These are phyloP conservation scores for Zaprionus ghesquierei DNA, from an alignment of 1,140 invertebrate species.

Conservation along the genomic window DNA sequence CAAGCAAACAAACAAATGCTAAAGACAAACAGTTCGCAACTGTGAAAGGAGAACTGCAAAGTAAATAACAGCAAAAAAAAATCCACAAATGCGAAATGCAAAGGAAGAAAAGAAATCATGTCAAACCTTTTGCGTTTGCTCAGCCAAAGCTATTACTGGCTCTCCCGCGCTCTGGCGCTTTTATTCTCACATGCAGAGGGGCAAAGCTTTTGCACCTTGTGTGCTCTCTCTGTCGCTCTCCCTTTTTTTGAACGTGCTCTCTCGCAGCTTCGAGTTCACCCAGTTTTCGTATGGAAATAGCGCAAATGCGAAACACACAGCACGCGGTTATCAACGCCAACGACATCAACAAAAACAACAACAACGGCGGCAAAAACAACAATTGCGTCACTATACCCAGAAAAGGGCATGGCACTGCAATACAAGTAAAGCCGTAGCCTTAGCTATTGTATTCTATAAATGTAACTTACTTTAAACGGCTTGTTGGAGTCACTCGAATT, in stretches of 20 bases:
- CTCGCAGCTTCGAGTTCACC: slow-evolving; percentile 43
- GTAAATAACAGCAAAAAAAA: slow-evolving; percentile 15
- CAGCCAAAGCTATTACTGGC: slow-evolving; percentile 16
- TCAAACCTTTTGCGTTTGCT: slow-evolving; percentile 36
- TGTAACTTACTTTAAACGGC: slow-evolving; percentile 69
- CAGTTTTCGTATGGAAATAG: slow-evolving; percentile 43
- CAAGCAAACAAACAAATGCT: slow-evolving; percentile 57
- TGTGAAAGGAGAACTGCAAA: slow-evolving; percentile 6
- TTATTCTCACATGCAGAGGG: slow-evolving; percentile 11
- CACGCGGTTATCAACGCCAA: slow-evolving; percentile 40
- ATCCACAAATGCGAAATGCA: slow-evolving; percentile 29
- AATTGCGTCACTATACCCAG: slow-evolving; percentile 50
- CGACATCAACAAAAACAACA: slow-evolving; percentile 26
- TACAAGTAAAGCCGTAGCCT: background rate
- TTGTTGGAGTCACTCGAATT: slow-evolving; percentile 60
- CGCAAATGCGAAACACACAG: slow-evolving; percentile 41
- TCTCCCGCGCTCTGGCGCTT: background rate
- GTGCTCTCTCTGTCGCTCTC: slow-evolving; percentile 12
- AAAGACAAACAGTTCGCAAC: slow-evolving; percentile 60
- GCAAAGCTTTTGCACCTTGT: slow-evolving; percentile 1
- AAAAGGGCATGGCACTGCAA: slow-evolving; percentile 61
- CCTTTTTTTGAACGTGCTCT: slow-evolving; percentile 5
- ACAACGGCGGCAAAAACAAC: slow-evolving; percentile 1
- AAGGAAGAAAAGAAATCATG: slow-evolving; percentile 33
- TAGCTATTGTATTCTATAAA: slow-evolving; percentile 1